Base-by-base conservation (phyloP, 2,888 invertebrate species). In the Coleophora flavipennella region DNA sequence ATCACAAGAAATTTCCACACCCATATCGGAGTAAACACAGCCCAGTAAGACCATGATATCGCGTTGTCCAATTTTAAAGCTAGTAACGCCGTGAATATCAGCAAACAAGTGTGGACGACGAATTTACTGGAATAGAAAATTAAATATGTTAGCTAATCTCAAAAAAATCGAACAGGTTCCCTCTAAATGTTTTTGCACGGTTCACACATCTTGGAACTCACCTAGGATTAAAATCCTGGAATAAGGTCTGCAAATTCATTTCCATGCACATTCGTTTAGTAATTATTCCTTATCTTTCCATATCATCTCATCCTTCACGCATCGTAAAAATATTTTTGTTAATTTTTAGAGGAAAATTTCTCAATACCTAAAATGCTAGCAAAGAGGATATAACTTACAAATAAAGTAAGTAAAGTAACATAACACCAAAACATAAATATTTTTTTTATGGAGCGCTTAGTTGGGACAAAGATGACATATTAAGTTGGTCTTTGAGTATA, bases 1-100 rank as follows among this genome's bases (percentile, higher is more conserved):
- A 98, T 91, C 11, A 96, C 97, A 67, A 97, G 87, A 46, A 90
- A 88, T 71, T 99, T 99, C 97, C 99, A 99, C 54, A 97, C 90
- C 97, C 97, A 99, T 65, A 99, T 91, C 37, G 99, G 99, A 13
- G 93, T 89, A 76, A 99, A 99, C 33, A 99, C 92, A 7, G 94
- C 91, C 97, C 97, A 98, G 77, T 93, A 98, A 35, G 95, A 96
- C 95, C 97, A 97, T 65, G 93, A 89, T 66, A 95, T 91, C 44
- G 89, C 89, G 48, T 92, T 91, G 84, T 99, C 99, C 54, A 97
- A 86, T 59, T 94, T 90, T 58, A 99, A 86, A 10, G 97, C 93
- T 73, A 99, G 91, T 51, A 99, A 86, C 45, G 93, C 89, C 43
- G 96, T 94, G 78, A 99, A 99, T 54, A 94, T 86, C 69, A 97